Percentiles rank a stretch among this genome's conserved stretches.
phyloP scores from a whole-genome alignment of 2,113 vertebrate genomes.

The Peromyscus californicus region DNA sequence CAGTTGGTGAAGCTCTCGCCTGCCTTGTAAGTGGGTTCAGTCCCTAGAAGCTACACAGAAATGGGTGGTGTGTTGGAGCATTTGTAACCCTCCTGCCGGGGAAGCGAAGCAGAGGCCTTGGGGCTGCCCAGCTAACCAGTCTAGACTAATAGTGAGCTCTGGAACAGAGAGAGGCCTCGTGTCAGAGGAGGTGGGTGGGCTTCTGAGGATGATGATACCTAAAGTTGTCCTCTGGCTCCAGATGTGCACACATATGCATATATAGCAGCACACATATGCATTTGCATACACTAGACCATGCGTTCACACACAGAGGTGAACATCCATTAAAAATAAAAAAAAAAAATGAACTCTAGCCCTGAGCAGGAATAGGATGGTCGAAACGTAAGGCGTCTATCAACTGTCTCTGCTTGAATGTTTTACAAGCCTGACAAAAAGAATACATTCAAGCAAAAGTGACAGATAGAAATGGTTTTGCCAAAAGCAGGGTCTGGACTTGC shows the following conservation, averaged over 20 bases:
- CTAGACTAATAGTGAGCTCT: neutral
- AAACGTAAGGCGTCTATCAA: neutral
- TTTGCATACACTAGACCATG: neutral
- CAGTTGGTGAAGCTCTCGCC: neutral
- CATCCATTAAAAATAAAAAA: neutral
- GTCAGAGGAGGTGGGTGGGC: neutral
- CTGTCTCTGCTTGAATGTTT: neutral
- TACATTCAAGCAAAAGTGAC: neutral
- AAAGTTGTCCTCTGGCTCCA: neutral
- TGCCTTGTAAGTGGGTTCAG: neutral
- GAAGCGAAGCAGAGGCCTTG: neutral
- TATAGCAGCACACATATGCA: neutral
- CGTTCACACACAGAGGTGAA: neutral
- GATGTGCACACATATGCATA: neutral
- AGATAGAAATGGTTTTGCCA: neutral
- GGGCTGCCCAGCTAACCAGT: neutral
- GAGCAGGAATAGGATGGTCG: neutral
- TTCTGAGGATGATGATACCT: neutral
- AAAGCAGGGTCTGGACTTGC: neutral
- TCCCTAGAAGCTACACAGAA: neutral
- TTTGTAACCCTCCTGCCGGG: neutral
- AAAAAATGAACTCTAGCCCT: neutral
- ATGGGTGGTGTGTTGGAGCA: neutral
- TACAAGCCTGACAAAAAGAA: neutral
- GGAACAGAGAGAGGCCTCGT: neutral